These are phyloP conservation scores for Urophycis tenuis DNA, from an alignment of 2,797 vertebrate genomes.

Conservation along the genomic window DNA sequence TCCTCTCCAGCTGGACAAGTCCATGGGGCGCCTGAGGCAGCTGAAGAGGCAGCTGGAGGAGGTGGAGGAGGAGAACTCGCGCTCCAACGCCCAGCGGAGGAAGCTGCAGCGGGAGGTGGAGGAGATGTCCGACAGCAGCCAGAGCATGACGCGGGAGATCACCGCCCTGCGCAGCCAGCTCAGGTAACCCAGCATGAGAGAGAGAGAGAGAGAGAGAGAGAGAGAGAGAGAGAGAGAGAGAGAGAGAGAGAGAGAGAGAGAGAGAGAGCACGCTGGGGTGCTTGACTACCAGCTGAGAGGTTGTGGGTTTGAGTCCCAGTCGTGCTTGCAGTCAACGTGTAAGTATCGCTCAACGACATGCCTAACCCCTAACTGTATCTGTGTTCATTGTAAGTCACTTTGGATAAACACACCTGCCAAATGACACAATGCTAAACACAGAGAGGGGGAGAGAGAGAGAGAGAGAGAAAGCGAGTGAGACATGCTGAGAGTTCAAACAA, in stretches of 20 bases:
- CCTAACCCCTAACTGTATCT: background rate
- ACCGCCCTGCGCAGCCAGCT: slow-evolving; percentile 80
- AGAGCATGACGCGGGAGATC: slow-evolving; percentile 84
- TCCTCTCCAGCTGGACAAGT: slow-evolving; percentile 78
- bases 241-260: background rate
- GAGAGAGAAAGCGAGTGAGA: background rate
- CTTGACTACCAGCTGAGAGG: background rate
- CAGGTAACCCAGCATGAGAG: slow-evolving; percentile 62
- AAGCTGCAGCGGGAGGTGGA: slow-evolving; percentile 87
- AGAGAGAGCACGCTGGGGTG: background rate
- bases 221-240: background rate
- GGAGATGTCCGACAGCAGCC: slow-evolving; percentile 78
- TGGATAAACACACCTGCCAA: background rate
- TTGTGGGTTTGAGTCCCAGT: background rate
- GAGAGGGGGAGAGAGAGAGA: too few relatives aligned
- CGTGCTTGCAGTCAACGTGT: background rate
- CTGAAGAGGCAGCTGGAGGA: slow-evolving; percentile 89
- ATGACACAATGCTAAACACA: too few relatives aligned
- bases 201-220: background rate
- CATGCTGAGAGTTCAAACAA: slow-evolving; percentile 4
- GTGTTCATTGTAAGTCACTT: background rate
- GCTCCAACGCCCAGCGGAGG: slow-evolving; percentile 82
- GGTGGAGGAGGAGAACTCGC: slow-evolving; percentile 86
- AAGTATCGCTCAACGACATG: too few relatives aligned
- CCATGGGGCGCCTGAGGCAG: slow-evolving; percentile 81